These are phyloP conservation scores for Hylaeus volcanicus DNA, from an alignment of 1,140 invertebrate genomes.

Conservation along the genomic window DNA sequence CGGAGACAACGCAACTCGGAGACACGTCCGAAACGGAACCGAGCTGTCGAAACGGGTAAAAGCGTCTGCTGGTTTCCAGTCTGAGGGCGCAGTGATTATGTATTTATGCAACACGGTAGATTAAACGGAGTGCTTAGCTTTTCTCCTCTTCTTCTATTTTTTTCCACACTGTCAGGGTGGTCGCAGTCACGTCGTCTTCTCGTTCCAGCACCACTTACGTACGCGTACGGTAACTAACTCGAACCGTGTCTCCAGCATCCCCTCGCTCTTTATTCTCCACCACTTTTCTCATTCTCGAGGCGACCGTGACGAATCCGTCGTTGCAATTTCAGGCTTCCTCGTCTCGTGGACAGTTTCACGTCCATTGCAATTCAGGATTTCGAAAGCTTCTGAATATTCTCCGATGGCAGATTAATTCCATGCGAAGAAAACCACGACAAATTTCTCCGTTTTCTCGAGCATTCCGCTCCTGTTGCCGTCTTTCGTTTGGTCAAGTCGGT, in stretches of 20 bases:
- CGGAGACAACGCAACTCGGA: not conserved
- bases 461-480: not conserved
- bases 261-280: conserved; percentile 23
- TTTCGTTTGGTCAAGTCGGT: not conserved
- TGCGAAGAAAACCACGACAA: too few species aligned
- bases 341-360: conserved; percentile 41
- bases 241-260: not conserved
- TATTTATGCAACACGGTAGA: conserved; percentile 70
- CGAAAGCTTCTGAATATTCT: too few species aligned
- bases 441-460: too few species aligned
- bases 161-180: not conserved
- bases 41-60: conserved; percentile 34
- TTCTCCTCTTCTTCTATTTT: not conserved
- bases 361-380: conserved; percentile 38
- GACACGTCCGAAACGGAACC: conserved; percentile 7
- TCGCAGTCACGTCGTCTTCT: conserved; percentile 20
- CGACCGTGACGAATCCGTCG: conserved; percentile 23
- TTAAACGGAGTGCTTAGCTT: conserved; percentile 64
- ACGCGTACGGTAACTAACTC: conserved; percentile 27
- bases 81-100: conserved; percentile 61
- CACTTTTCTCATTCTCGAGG: conserved; percentile 15
- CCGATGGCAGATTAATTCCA: too few species aligned
- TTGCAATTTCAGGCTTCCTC: not conserved
- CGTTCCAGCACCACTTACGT: conserved; percentile 29
- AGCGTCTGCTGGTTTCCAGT: conserved; percentile 50